phyloP scores from a whole-genome alignment of 2,113 vertebrate genomes.

The Chlorodrepanis virens region DNA sequence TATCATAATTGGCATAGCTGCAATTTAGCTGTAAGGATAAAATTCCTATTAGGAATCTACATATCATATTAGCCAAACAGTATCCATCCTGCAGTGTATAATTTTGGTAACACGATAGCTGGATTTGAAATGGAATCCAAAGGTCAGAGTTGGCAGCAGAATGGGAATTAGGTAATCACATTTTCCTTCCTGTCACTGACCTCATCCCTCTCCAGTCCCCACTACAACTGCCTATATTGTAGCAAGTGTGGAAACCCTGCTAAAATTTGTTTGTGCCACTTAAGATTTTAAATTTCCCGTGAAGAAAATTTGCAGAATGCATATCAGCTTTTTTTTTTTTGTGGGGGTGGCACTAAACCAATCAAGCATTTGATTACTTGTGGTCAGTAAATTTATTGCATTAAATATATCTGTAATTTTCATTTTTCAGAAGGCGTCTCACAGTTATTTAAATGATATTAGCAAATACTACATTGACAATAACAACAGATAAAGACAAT shows the following conservation, averaged over 20 bases:
- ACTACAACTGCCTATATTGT: not conserved
- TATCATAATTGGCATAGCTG: not conserved
- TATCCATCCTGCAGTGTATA: not conserved
- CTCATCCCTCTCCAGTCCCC: not conserved
- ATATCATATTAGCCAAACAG: constrained; percentile 45
- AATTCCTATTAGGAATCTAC: constrained; percentile 40
- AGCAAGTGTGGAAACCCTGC: not conserved
- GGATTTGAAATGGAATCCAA: constrained; percentile 53
- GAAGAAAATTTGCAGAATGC: not conserved
- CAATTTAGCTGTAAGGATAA: constrained; percentile 45
- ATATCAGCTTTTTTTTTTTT: not conserved
- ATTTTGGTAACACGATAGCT: constrained; percentile 43
- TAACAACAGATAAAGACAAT: not conserved
- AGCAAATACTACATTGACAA: not conserved
- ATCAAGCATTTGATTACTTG: not conserved
- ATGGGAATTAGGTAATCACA: constrained; percentile 28
- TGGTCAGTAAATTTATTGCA: not conserved
- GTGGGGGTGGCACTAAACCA: not conserved
- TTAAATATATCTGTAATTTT: not conserved
- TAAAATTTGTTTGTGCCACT: not conserved
- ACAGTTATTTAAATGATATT: not conserved
- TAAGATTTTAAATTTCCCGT: not conserved
- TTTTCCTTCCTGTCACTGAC: constrained; percentile 39
- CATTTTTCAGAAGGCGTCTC: not conserved
- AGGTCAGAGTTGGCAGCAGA: constrained; percentile 38